Evolutionary conservation across 2,888 invertebrate species (phyloP).

Genomic region (Pyrocoelia pectoralis): DNA sequence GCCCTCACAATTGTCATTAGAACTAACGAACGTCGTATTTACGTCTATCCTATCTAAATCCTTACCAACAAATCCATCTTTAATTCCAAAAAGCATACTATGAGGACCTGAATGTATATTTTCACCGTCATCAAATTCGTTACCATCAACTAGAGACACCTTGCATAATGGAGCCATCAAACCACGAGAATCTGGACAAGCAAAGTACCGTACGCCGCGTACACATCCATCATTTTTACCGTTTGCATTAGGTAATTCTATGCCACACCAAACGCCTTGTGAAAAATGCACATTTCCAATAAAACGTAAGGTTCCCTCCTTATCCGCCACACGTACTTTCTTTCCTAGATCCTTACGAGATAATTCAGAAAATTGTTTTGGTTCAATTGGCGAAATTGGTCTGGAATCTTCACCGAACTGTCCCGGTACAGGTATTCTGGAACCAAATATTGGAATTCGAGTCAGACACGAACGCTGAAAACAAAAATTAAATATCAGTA

Average conservation of each 20-base stretch:
- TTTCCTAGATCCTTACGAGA: conserved; percentile 49
- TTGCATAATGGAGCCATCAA: conserved; percentile 69
- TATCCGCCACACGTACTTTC: conserved; percentile 52
- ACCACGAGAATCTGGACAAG: conserved; percentile 66
- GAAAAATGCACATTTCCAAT: conserved; percentile 65
- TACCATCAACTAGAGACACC: conserved; percentile 55
- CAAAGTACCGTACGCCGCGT: conserved; percentile 69
- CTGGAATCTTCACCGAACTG: conserved; percentile 18
- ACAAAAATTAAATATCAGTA: not conserved
- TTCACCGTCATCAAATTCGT: conserved; percentile 61
- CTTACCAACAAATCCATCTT: conserved; percentile 40
- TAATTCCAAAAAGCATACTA: conserved; percentile 66
- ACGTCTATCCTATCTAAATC: conserved; percentile 18
- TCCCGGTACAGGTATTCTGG: conserved; percentile 49
- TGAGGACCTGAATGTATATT: conserved; percentile 66
- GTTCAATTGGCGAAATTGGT: conserved; percentile 17
- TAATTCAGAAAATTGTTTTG: conserved; percentile 22
- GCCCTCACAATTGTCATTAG: conserved; percentile 52
- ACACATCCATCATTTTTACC: conserved; percentile 72
- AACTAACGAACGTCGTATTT: conserved; percentile 41
- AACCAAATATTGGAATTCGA: conserved; percentile 55
- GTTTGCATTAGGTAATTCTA: conserved; percentile 65
- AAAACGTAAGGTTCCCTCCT: conserved; percentile 64
- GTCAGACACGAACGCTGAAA: conserved; percentile 49
- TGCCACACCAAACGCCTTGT: conserved; percentile 70